A percentile compares a stretch with the other conserved stretches of the same genome.
Conservation (phyloP, 2,113 vertebrate genomes). For the Austrofundulus limnaeus region DNA sequence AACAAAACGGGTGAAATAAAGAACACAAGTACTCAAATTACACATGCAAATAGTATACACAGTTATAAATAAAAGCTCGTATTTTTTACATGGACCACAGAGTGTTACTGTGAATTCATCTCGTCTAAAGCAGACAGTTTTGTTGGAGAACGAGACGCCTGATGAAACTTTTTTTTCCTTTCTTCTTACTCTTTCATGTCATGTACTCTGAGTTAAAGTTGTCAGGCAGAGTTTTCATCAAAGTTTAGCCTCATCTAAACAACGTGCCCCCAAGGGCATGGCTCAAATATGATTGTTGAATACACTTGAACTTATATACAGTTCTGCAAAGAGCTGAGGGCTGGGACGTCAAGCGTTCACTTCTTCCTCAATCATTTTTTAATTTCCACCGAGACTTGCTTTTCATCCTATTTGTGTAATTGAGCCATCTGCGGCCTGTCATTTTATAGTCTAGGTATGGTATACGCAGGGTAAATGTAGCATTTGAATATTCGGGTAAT, state of each 20-base stretch:
- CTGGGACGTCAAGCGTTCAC: background rate
- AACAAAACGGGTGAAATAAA: slow-evolving; percentile 24
- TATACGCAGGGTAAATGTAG: slow-evolving; percentile 38
- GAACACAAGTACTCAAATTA: slow-evolving; percentile 11
- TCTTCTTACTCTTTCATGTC: background rate
- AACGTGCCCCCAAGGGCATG: slow-evolving; percentile 17
- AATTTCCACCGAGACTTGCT: slow-evolving; percentile 40
- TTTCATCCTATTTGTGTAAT: slow-evolving; percentile 47
- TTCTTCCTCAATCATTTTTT: slow-evolving; percentile 11
- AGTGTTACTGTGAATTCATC: background rate
- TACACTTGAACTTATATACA: slow-evolving; percentile 47
- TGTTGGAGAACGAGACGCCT: slow-evolving; percentile 8
- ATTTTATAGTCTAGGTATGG: slow-evolving; percentile 31
- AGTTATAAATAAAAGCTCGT: background rate
- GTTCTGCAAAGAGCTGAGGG: slow-evolving; percentile 1
- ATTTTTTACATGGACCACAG: too few relatives aligned
- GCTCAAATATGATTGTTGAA: slow-evolving; percentile 28
- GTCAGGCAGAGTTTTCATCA: slow-evolving; percentile 10
- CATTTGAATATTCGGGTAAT: slow-evolving; percentile 57
- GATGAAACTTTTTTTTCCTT: slow-evolving; percentile 32
- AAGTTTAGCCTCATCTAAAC: slow-evolving; percentile 38
- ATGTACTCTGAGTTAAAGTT: slow-evolving; percentile 15
- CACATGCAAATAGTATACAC: slow-evolving; percentile 20
- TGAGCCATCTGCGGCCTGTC: slow-evolving; percentile 40
- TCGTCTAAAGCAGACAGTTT: background rate